Evolutionary conservation across 2,888 invertebrate genomes (phyloP).

Genomic region (Harpalus rufipes): DNA sequence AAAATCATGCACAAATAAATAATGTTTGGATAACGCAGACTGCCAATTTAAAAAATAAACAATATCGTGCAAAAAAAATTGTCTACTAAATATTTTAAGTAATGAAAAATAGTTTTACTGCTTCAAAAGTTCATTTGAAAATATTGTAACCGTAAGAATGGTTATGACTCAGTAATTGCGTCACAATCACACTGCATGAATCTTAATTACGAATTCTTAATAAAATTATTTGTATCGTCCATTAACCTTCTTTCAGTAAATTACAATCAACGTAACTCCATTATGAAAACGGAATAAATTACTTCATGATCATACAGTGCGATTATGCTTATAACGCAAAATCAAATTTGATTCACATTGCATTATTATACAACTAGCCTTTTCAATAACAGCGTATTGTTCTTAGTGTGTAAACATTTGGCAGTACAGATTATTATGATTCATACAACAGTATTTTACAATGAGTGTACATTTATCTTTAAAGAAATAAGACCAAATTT

Average conservation of each 20-base stretch:
- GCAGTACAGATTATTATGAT: too few species aligned
- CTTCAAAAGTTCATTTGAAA: not conserved
- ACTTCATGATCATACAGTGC: slow-evolving; percentile 23
- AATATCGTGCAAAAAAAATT: slow-evolving; percentile 19
- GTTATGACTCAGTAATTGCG: slow-evolving; percentile 31
- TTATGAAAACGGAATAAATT: slow-evolving; percentile 2
- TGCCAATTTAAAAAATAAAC: slow-evolving; percentile 31
- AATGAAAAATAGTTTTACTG: slow-evolving; percentile 1
- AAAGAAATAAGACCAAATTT: too few species aligned
- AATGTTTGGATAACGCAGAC: slow-evolving; percentile 12
- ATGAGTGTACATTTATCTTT: too few species aligned
- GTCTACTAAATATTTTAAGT: not conserved
- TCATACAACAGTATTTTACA: too few species aligned
- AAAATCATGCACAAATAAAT: slow-evolving; percentile 29
- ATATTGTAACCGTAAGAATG: not conserved
- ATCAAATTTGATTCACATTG: slow-evolving; percentile 21
- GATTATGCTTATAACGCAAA: slow-evolving; percentile 26
- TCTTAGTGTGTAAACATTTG: too few species aligned
- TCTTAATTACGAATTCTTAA: slow-evolving; percentile 33
- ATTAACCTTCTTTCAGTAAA: not conserved
- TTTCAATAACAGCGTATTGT: slow-evolving; percentile 34
- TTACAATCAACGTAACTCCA: slow-evolving; percentile 10
- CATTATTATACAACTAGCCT: slow-evolving; percentile 22
- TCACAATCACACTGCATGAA: slow-evolving; percentile 44
- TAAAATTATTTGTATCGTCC: slow-evolving; percentile 21